A percentile compares a stretch with the other conserved stretches of the same genome.
These are phyloP conservation scores for Lampris incognitus DNA, from an alignment of 2,113 vertebrate species.

Conservation along the genomic window DNA sequence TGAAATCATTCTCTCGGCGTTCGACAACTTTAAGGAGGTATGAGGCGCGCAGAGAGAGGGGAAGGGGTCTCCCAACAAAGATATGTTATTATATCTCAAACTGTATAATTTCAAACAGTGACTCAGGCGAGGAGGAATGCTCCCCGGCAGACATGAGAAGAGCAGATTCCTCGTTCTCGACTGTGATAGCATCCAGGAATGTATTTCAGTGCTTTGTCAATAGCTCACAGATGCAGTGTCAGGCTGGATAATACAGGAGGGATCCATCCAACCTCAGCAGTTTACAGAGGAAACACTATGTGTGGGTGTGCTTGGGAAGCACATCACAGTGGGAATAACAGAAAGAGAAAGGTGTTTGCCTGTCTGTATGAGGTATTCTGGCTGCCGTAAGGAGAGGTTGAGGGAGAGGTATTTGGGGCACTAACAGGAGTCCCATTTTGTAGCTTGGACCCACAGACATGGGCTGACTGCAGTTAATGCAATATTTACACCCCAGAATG, in stretches of 20 bases:
- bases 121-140: conserved; percentile 60
- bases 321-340: conserved; percentile 45
- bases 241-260: conserved; percentile 23
- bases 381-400: conserved; percentile 21
- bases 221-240: conserved; percentile 48
- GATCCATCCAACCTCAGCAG: conserved; percentile 14
- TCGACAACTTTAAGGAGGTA: conserved; percentile 99
- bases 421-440: conserved; percentile 47
- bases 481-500: conserved; percentile 78
- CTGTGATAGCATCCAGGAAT: conserved; percentile 40
- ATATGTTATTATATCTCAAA: conserved; percentile 51
- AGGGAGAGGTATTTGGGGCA: conserved; percentile 41
- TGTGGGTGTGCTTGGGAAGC: conserved; percentile 30
- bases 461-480: conserved; percentile 67
- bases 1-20: conserved; percentile 96
- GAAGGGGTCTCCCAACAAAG: conserved; percentile 25
- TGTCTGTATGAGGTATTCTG: conserved; percentile 49
- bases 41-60: conserved; percentile 9
- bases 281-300: conserved; percentile 24
- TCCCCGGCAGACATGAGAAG: conserved; percentile 18
- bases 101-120: conserved; percentile 51
- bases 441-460: conserved; percentile 41
- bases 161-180: conserved; percentile 33
- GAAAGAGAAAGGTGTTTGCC: conserved; percentile 28
- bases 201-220: conserved; percentile 23